Evolutionary conservation across 2,797 vertebrate species (phyloP).

Genomic region (Sebastes hubbsi): DNA sequence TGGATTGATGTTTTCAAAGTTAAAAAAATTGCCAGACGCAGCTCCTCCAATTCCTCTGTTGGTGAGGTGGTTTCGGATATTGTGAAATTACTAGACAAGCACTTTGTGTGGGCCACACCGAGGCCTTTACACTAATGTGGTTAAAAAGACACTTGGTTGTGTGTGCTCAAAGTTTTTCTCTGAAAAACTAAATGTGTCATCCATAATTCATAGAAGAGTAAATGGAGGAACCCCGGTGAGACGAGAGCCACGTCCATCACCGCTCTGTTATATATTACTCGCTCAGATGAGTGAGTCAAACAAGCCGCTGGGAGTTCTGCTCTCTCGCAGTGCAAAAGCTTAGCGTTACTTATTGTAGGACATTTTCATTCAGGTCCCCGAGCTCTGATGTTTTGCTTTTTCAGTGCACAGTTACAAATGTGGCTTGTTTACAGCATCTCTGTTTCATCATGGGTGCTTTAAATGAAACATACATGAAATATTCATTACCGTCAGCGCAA

Average conservation of each 20-base stretch:
- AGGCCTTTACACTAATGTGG: background rate
- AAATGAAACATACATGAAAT: background rate
- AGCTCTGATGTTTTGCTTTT: constrained; percentile 31
- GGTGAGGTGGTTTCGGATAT: background rate
- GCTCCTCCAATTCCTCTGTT: too few species aligned
- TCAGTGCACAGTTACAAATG: background rate
- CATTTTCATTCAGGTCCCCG: constrained; percentile 28
- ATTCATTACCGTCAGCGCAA: background rate
- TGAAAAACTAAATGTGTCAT: constrained; percentile 22
- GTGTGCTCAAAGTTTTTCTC: background rate
- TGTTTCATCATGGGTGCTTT: background rate
- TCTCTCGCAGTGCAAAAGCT: constrained; percentile 6
- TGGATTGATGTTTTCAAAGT: background rate
- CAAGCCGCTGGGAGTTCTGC: constrained; percentile 37
- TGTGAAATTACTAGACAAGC: background rate
- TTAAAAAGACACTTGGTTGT: background rate
- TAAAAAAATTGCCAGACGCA: background rate
- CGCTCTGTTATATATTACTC: constrained; percentile 37
- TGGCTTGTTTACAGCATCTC: constrained; percentile 6
- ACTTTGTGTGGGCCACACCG: background rate
- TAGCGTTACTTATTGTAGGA: constrained; percentile 18
- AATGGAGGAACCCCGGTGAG: constrained; percentile 34
- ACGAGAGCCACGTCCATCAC: constrained; percentile 45
- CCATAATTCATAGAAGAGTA: constrained; percentile 56
- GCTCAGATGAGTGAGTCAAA: constrained; percentile 43